A percentile compares a stretch with the other conserved stretches of the same genome.
These are phyloP conservation scores for Icerya purchasi DNA, from an alignment of 2,888 invertebrate species.

Conservation along the genomic window DNA sequence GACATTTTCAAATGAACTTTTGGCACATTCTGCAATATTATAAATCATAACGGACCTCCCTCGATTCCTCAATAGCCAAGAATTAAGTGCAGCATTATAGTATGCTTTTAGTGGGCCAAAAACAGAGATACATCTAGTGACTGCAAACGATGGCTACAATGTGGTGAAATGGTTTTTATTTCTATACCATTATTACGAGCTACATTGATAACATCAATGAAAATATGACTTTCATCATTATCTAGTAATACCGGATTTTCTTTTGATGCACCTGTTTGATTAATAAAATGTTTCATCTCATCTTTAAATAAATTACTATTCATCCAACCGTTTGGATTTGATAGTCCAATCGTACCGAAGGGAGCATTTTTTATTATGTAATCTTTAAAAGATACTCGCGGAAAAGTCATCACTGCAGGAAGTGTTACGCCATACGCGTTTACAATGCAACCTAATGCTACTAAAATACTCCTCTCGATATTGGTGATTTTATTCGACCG, in stretches of 20 bases:
- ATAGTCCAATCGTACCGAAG: constrained; percentile 18
- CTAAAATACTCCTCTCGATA: constrained; percentile 22
- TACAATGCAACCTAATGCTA: constrained; percentile 23
- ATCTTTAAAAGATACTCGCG: constrained; percentile 19
- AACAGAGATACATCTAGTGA: background rate
- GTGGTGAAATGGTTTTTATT: background rate
- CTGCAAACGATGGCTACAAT: background rate
- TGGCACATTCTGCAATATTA: background rate
- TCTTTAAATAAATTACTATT: constrained; percentile 20
- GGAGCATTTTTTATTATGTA: constrained; percentile 21
- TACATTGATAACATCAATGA: background rate
- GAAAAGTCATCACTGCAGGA: constrained; percentile 18
- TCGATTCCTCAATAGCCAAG: background rate
- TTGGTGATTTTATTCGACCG: background rate
- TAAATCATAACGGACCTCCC: background rate
- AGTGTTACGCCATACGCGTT: constrained; percentile 21
- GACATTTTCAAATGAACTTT: background rate
- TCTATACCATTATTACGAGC: background rate
- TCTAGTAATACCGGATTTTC: constrained; percentile 12
- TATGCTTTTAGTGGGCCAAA: background rate
- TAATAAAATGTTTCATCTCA: constrained; percentile 1
- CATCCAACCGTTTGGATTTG: constrained; percentile 21
- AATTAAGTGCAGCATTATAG: background rate
- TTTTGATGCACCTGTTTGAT: background rate
- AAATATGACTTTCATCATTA: background rate